These are phyloP conservation scores for Nyctereutes procyonoides DNA, from an alignment of 2,113 vertebrate species.

Conservation along the genomic window DNA sequence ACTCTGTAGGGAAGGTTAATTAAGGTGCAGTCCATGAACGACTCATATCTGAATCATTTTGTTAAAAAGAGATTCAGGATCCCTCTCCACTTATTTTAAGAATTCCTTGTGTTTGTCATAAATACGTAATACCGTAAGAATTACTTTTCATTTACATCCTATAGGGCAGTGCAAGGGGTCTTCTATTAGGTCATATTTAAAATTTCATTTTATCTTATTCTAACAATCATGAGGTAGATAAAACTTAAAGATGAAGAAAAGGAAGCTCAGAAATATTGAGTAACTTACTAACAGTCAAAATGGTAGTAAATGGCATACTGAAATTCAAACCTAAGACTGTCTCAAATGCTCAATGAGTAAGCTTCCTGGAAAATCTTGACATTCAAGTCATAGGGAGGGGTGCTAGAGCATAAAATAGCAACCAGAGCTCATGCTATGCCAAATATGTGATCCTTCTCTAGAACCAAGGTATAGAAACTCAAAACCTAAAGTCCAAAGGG, in stretches of 20 bases:
- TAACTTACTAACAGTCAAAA: background rate
- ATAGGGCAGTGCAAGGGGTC: background rate
- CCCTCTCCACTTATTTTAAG: background rate
- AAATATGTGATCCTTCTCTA: background rate
- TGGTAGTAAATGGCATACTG: background rate
- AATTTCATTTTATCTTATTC: background rate
- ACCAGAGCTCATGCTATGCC: background rate
- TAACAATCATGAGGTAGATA: background rate
- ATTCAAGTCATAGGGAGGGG: background rate
- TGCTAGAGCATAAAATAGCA: background rate
- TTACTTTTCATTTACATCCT: background rate
- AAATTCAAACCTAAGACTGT: background rate
- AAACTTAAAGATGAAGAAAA: slow-evolving; percentile 21
- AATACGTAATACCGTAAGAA: background rate
- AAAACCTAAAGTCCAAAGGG: background rate
- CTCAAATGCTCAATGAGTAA: background rate
- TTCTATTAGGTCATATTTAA: background rate
- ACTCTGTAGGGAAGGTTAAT: background rate
- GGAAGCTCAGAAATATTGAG: background rate
- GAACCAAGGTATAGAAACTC: background rate
- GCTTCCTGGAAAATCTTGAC: background rate
- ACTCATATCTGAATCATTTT: background rate
- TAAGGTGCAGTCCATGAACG: background rate
- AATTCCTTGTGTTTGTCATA: background rate
- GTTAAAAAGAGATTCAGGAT: background rate